phyloP scores from a whole-genome alignment of 1,140 invertebrate genomes.

The Tetranychus cinnabarinus region DNA sequence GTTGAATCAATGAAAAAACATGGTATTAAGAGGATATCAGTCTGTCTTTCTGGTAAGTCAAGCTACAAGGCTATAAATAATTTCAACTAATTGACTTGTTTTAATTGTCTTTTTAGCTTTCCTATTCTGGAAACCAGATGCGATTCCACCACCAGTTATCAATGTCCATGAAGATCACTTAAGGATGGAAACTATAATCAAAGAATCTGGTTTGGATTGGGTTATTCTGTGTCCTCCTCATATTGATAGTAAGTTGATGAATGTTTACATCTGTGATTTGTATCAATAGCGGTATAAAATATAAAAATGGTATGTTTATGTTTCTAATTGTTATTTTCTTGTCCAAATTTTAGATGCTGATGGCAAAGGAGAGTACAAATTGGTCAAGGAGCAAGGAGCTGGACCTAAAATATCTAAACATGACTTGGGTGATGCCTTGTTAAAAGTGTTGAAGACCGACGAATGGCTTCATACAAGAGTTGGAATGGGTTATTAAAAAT shows the following conservation, averaged over 20 bases:
- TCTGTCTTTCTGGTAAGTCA: conserved; percentile 40
- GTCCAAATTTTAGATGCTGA: conserved; percentile 5
- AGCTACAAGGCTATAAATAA: not conserved
- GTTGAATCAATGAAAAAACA: conserved; percentile 44
- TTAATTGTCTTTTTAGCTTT: conserved; percentile 30
- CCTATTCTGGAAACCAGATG: conserved; percentile 39
- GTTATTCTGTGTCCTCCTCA: conserved; percentile 57
- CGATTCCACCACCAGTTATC: conserved; percentile 42
- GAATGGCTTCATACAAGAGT: not conserved
- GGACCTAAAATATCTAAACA: conserved; percentile 42
- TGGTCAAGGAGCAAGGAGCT: conserved; percentile 33
- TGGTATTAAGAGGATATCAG: conserved; percentile 38
- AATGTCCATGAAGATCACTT: conserved; percentile 48
- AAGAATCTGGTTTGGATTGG: conserved; percentile 38
- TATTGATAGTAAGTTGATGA: conserved; percentile 34
- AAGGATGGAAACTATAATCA: conserved; percentile 42
- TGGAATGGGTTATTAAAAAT: not conserved
- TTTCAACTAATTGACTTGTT: not conserved
- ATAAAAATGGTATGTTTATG: too few relatives aligned
- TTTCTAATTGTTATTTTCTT: not conserved
- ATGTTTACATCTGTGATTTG: conserved; percentile 1
- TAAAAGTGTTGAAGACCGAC: conserved; percentile 31
- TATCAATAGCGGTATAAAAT: too few relatives aligned
- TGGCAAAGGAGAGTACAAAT: conserved; percentile 21
- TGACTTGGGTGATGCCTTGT: conserved; percentile 45